Percentiles rank a stretch among this genome's conserved stretches.
These are phyloP conservation scores for Carassius auratus DNA, from an alignment of 2,113 vertebrate species.

Conservation along the genomic window DNA sequence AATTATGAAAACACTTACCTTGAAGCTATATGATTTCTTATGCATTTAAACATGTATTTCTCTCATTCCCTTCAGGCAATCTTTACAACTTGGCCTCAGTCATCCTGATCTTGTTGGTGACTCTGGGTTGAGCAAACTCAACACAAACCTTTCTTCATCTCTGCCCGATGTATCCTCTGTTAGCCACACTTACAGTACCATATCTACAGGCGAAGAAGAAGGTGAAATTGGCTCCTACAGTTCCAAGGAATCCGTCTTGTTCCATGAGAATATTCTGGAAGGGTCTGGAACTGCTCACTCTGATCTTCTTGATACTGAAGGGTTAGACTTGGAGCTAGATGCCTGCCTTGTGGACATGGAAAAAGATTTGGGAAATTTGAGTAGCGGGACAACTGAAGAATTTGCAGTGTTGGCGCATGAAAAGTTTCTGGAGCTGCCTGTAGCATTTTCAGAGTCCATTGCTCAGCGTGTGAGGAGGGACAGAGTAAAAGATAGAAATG, in stretches of 20 bases:
- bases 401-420: background rate
- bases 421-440: slow-evolving; percentile 51
- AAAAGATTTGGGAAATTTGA: background rate
- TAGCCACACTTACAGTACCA: slow-evolving; percentile 31
- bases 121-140: slow-evolving; percentile 58
- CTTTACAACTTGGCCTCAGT: slow-evolving; percentile 43
- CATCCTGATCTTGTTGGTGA: slow-evolving; percentile 72
- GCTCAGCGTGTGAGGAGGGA: slow-evolving; percentile 71
- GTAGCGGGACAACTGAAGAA: slow-evolving; percentile 13
- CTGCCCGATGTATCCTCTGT: slow-evolving; percentile 76
- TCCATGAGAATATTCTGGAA: slow-evolving; percentile 30
- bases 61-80: slow-evolving; percentile 44
- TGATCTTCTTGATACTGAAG: slow-evolving; percentile 56
- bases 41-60: background rate
- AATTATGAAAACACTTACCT: background rate
- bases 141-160: slow-evolving; percentile 65
- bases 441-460: slow-evolving; percentile 72
- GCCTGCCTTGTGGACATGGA: slow-evolving; percentile 32
- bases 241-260: slow-evolving; percentile 59
- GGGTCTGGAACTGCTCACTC: background rate
- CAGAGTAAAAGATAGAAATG: slow-evolving; percentile 45
- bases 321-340: slow-evolving; percentile 65
- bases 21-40: background rate
- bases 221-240: slow-evolving; percentile 40
- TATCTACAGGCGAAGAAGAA: slow-evolving; percentile 23